These are phyloP conservation scores for Drosophila paulistorum DNA, from an alignment of 1,140 invertebrate genomes.

Conservation along the genomic window DNA sequence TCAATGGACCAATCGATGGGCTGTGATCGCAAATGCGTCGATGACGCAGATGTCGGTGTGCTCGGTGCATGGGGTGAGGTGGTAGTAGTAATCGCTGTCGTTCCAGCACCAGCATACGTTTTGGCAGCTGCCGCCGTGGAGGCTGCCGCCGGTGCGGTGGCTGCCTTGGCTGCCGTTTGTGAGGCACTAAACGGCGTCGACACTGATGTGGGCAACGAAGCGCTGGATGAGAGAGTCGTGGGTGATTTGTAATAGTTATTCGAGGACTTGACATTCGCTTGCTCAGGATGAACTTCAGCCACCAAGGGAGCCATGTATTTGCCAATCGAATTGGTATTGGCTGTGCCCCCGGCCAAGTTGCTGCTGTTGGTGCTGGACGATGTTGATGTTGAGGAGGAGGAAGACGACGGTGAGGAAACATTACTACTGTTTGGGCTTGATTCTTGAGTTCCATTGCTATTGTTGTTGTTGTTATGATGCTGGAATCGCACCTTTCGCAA, in stretches of 20 bases:
- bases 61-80: conserved; percentile 49
- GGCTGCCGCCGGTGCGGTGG: conserved; percentile 72
- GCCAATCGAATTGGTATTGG: conserved; percentile 62
- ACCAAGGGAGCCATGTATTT: conserved; percentile 83
- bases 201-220: conserved; percentile 78
- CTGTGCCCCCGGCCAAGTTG: conserved; percentile 64
- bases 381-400: conserved; percentile 25
- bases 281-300: conserved; percentile 82
- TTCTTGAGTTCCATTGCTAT: conserved; percentile 42
- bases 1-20: conserved; percentile 96
- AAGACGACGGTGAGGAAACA: conserved; percentile 35
- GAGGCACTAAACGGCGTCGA: conserved; percentile 77
- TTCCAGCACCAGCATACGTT: conserved; percentile 36
- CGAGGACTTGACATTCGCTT: conserved; percentile 78
- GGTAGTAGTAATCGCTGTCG: conserved; percentile 48
- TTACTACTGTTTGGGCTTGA: conserved; percentile 23
- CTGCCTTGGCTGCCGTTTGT: conserved; percentile 67
- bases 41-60: conserved; percentile 52
- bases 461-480: conserved; percentile 52
- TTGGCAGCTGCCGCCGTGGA: conserved; percentile 51
- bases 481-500: conserved; percentile 71
- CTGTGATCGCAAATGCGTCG: conserved; percentile 83
- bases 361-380: conserved; percentile 35
- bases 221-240: conserved; percentile 76
- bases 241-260: conserved; percentile 74